phyloP scores from a whole-genome alignment of 1,140 invertebrate species.

The Ips nitidus region DNA sequence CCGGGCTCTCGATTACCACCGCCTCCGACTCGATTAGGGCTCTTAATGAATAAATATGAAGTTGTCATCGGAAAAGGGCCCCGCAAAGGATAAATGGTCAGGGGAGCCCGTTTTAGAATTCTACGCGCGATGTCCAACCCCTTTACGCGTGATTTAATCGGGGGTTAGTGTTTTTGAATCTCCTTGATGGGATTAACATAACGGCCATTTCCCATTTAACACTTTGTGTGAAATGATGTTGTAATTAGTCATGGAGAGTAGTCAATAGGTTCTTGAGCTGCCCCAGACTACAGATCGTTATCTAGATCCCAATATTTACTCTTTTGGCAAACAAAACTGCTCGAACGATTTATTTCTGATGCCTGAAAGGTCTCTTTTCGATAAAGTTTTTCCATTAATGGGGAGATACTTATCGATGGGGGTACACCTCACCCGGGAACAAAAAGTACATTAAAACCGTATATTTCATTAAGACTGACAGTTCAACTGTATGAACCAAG shows the following conservation, averaged over 20 bases:
- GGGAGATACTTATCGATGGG: constrained; percentile 13
- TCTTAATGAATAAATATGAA: constrained; percentile 34
- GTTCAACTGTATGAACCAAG: constrained; percentile 7
- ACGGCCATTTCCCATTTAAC: no score
- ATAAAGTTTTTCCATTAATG: constrained; percentile 23
- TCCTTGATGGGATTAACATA: no score
- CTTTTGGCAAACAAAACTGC: constrained; percentile 1
- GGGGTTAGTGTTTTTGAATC: neutral
- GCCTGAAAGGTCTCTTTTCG: neutral
- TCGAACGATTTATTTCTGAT: neutral
- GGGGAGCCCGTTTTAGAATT: constrained; percentile 19
- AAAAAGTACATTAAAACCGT: constrained; percentile 38
- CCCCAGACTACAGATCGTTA: no score
- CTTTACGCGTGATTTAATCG: constrained; percentile 7
- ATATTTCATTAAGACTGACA: constrained; percentile 37
- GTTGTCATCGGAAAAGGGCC: constrained; percentile 29
- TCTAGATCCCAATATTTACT: neutral
- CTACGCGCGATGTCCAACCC: constrained; percentile 15
- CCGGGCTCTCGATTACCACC: constrained; percentile 25
- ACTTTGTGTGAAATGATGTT: no score
- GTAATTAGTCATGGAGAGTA: no score
- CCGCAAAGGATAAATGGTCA: constrained; percentile 33
- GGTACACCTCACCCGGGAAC: constrained; percentile 5
- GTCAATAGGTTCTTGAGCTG: no score
- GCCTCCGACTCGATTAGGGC: constrained; percentile 27